Percentiles rank a stretch among this genome's conserved stretches.
Conservation (phyloP, 2,888 invertebrate species). For the Suillia variegata region DNA sequence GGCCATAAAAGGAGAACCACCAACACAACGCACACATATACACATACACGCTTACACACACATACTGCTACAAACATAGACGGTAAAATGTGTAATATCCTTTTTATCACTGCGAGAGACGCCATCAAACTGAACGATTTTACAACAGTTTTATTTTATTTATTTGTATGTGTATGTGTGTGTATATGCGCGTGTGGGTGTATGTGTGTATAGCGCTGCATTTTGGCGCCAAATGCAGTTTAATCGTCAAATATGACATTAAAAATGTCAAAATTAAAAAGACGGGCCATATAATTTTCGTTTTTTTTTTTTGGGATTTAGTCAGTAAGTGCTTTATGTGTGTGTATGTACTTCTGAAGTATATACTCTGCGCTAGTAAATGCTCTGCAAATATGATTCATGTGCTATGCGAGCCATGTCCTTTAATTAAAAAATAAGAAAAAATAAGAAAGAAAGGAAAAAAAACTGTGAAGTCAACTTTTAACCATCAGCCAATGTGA, state of each 20-base stretch:
- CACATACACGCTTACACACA: not conserved
- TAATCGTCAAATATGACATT: not conserved
- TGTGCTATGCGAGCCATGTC: no score
- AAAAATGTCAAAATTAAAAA: not conserved
- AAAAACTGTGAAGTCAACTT: no score
- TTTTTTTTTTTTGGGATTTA: no score
- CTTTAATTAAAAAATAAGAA: no score
- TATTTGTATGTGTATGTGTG: no score
- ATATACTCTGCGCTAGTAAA: no score
- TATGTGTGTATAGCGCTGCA: not conserved
- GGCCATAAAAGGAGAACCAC: slow-evolving; percentile 1
- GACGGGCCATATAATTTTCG: no score
- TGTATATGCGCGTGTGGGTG: no score
- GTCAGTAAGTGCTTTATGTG: no score
- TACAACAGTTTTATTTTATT: not conserved
- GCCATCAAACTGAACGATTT: slow-evolving; percentile 1
- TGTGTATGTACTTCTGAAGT: no score
- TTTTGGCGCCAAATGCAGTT: not conserved
- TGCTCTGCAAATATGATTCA: no score
- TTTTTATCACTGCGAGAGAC: not conserved
- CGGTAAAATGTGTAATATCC: not conserved
- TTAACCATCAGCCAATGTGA: slow-evolving; percentile 1
- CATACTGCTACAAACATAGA: not conserved
- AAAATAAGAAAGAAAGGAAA: no score
- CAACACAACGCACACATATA: not conserved